Evolutionary conservation across 2,888 invertebrate genomes (phyloP), one percentile per base, ranked within the genome.

Genomic region (Anagyrus pseudococci): DNA sequence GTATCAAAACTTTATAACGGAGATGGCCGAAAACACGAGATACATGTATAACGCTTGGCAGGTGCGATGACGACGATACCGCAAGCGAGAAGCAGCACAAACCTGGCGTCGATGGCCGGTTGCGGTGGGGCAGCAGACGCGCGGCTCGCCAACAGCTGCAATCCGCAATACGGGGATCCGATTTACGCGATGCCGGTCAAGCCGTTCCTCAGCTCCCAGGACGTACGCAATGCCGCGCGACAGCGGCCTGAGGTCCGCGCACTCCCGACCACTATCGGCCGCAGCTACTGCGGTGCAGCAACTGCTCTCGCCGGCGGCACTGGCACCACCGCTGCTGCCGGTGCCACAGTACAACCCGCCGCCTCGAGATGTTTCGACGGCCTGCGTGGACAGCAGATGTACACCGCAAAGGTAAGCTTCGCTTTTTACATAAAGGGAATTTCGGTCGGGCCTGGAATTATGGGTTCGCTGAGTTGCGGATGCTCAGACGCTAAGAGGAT

Each of bases 141-240:
- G 1, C 54, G 48, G 46, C 2, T 13, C 8, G 6, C 25, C 19
- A 68, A 66, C 52, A 23, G 68, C 41, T 67, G 68, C 17, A 72
- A 70, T 43, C 68, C 71, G 17, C 17, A 43, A 4, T 77, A 76
- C 67, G 76, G 72, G 49, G 79, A 79, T 58, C 78, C 79, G 49
- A 75, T 78, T 65, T 80, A 79, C 58, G 73, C 78, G 20, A 71
- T 77, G 53, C 79, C 79, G 19, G 75, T 79, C 17, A 80, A 80
- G 59, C 79, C 79, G 3, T 80, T 80, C 66, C 74, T 79, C 37
- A 80, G 79, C 67, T 75, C 80, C 7, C 80, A 80, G 66, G 80
- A 80, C 55, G 60, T 66, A 15, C 60, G 66, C 43, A 66, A 62
- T 23, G 41, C 41, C 20, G 8, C 33, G 41, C 40, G 22, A 33